Evolutionary conservation across 2,888 invertebrate genomes (phyloP).

Genomic region (Neocrepidodera transversa): DNA sequence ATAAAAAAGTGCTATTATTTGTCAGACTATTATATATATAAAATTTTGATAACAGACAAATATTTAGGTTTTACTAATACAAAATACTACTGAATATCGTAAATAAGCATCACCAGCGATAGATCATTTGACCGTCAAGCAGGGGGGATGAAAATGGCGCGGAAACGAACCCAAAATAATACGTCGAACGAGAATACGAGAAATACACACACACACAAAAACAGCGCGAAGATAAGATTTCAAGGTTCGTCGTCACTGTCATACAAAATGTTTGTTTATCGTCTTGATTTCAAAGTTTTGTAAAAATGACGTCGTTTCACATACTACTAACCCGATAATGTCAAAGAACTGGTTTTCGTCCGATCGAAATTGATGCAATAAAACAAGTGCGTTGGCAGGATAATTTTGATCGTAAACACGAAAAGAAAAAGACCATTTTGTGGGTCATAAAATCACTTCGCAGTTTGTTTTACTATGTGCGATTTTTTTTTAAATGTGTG

Average conservation of each 20-base stretch:
- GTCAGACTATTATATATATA: no score
- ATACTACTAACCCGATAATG: not conserved
- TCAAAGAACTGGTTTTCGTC: not conserved
- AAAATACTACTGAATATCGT: not conserved
- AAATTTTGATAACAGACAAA: not conserved
- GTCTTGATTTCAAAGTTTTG: conserved; percentile 5
- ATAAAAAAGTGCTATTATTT: no score
- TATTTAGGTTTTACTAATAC: conserved; percentile 2
- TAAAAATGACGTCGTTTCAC: not conserved
- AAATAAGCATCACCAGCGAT: not conserved
- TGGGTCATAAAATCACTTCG: no score
- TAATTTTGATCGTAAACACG: not conserved
- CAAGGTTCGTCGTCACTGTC: conserved; percentile 21
- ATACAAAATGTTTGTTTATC: conserved; percentile 6
- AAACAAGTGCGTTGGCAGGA: not conserved
- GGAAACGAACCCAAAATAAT: conserved; percentile 3
- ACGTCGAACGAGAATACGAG: not conserved
- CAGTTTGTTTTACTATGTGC: no score
- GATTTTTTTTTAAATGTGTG: no score
- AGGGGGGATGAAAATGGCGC: conserved; percentile 17
- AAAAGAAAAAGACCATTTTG: not conserved
- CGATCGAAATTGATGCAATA: not conserved
- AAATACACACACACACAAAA: not conserved
- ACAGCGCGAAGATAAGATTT: conserved; percentile 9
- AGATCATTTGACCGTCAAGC: not conserved